Evolutionary conservation across 2,888 invertebrate genomes (phyloP).

Genomic region (Calameuta pallipes): DNA sequence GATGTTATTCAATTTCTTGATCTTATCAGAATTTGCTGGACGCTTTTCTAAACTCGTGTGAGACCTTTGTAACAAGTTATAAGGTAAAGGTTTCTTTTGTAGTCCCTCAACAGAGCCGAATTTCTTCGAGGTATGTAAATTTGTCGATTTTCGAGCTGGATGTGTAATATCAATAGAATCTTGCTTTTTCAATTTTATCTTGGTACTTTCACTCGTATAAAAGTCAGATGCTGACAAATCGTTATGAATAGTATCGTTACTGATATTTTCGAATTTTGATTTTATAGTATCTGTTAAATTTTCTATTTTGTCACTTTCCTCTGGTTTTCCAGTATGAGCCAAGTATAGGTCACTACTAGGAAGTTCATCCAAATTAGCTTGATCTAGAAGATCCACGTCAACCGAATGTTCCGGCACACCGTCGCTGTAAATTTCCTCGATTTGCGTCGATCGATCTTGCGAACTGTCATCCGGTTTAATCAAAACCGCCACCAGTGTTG

Average conservation of each 20-base stretch:
- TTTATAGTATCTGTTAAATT: neutral
- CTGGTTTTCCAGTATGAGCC: neutral
- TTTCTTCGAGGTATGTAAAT: constrained; percentile 38
- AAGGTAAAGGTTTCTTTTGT: constrained; percentile 31
- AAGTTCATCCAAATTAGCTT: neutral
- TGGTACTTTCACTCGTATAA: constrained; percentile 9
- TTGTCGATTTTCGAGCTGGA: constrained; percentile 22
- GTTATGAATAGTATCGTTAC: neutral
- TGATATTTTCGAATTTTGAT: neutral
- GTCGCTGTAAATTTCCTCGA: constrained; percentile 51
- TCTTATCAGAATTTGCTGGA: constrained; percentile 26
- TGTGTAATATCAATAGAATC: constrained; percentile 40
- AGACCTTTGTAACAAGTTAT: constrained; percentile 38
- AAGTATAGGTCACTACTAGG: neutral
- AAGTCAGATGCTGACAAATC: neutral
- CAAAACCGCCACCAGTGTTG: constrained; percentile 55
- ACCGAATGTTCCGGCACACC: constrained; percentile 40
- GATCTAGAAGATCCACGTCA: constrained; percentile 36
- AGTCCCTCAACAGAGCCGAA: constrained; percentile 51
- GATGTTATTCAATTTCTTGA: constrained; percentile 50
- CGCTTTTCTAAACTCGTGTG: constrained; percentile 46
- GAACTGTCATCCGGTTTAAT: constrained; percentile 51
- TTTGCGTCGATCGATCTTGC: constrained; percentile 37
- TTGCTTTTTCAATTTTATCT: constrained; percentile 42
- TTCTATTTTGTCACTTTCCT: neutral